Evolutionary conservation across 2,113 vertebrate species (phyloP), one percentile per base, ranked within the genome.

Genomic region (Hiodon tergisus): DNA sequence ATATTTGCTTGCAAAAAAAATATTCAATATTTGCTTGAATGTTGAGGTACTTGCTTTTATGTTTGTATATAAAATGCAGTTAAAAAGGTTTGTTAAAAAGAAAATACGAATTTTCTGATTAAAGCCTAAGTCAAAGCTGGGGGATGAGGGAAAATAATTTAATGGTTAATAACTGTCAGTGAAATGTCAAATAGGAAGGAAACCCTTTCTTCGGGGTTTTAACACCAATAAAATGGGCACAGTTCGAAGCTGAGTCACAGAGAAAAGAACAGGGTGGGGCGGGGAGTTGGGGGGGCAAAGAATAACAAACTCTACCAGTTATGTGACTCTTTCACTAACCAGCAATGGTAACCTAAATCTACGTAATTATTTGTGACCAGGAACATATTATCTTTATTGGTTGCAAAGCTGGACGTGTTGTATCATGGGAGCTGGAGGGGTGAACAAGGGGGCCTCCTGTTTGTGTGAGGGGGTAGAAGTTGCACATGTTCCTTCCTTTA

Each of bases 361-460:
- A 72, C 79, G 70, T 89, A 87, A 86, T 78, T 73, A 76, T 76
- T 82, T 85, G 47, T 86, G 84, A 86, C 76, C 70, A 71, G 81
- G 76, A 86, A 78, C 83, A 87, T 86, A 87, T 83, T 79, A 76
- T 82, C 85, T 81, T 80, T 81, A 83, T 84, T 76, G 79, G 69
- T 81, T 50, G 1, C 3, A 3, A 60, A 80, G 78, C 75, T 75
- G 58, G 76, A 4, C 53, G 48, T n/a, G 50, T 1, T 51, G 68
- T 51, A 5, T 73, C 77, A 76, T 4, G 55, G 80, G 78, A 81
- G 72, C 67, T 69, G 71, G 66, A 81, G 77, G 77, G 71, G 62
- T 4, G 4, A 3, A 6, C 47, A 10, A 4, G 63, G 14, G 67
- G 72, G 82, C 77, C 84, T 83, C 85, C 85, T 0, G n/a, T 62